Evolutionary conservation across 1,140 invertebrate species (phyloP).

Genomic region (Holotrichia oblita): DNA sequence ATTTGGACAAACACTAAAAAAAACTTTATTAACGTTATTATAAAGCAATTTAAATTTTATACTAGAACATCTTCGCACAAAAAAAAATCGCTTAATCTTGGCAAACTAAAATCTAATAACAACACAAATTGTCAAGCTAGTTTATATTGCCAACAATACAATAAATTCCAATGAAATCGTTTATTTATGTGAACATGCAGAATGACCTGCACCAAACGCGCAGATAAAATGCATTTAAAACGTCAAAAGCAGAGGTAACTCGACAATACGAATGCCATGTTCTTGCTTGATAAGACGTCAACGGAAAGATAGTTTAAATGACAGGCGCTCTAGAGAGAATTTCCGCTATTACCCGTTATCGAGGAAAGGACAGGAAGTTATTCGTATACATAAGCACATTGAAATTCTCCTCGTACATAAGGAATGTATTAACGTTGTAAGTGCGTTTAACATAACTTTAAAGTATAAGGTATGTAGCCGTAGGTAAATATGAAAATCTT

Average conservation of each 20-base stretch:
- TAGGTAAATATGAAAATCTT: no score
- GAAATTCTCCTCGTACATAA: constrained; percentile 7
- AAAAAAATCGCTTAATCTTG: constrained; percentile 23
- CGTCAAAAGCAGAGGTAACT: constrained; percentile 1
- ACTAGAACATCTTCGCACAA: background rate
- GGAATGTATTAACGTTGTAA: background rate
- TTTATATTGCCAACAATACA: constrained; percentile 19
- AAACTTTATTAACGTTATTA: background rate
- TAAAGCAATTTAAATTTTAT: background rate
- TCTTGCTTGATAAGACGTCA: constrained; percentile 1
- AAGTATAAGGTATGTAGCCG: background rate
- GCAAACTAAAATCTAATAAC: background rate
- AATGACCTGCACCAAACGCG: background rate
- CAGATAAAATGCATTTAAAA: background rate
- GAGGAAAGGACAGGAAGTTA: constrained; percentile 21
- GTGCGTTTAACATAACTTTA: background rate
- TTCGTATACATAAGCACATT: background rate
- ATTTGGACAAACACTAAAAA: background rate
- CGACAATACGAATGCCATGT: background rate
- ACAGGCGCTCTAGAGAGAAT: constrained; percentile 8
- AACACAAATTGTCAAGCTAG: background rate
- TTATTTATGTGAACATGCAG: background rate
- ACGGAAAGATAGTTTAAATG: background rate
- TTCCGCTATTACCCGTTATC: constrained; percentile 18
- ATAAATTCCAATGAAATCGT: constrained; percentile 5